These are phyloP conservation scores for Theretra japonica DNA, from an alignment of 2,888 invertebrate species.

Conservation along the genomic window DNA sequence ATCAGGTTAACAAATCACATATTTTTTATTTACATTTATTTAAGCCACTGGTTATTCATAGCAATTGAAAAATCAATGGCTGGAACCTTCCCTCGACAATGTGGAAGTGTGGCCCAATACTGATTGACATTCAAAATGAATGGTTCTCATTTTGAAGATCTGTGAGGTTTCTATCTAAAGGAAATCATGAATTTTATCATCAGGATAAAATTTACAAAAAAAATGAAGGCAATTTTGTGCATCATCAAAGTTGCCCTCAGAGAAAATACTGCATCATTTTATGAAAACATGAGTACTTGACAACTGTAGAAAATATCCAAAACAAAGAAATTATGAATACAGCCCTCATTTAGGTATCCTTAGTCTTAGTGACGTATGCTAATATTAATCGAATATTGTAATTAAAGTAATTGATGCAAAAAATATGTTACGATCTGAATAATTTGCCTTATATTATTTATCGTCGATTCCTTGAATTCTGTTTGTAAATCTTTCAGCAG, in stretches of 20 bases:
- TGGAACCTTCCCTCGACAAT: slow-evolving; percentile 46
- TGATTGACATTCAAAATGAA: slow-evolving; percentile 20
- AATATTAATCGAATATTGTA: no score
- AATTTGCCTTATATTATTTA: no score
- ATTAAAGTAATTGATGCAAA: no score
- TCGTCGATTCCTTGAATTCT: no score
- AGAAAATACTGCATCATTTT: slow-evolving; percentile 39
- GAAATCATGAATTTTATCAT: neutral
- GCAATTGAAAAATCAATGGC: slow-evolving; percentile 72
- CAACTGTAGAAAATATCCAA: slow-evolving; percentile 54
- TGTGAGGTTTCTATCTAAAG: neutral
- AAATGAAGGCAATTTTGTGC: slow-evolving; percentile 57
- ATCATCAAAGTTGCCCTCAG: slow-evolving; percentile 55
- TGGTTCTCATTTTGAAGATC: slow-evolving; percentile 15
- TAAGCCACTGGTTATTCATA: slow-evolving; percentile 75
- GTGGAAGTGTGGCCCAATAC: slow-evolving; percentile 64
- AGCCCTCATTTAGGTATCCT: no score
- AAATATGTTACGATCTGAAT: no score
- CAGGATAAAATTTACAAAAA: neutral
- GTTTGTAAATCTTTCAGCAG: no score
- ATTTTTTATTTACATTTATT: slow-evolving; percentile 28
- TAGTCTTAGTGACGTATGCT: no score
- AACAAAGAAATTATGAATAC: slow-evolving; percentile 37
- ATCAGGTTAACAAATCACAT: neutral
- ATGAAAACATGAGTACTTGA: slow-evolving; percentile 40